These are phyloP conservation scores for Ailurus styani DNA, from an alignment of 2,113 vertebrate genomes.

Conservation along the genomic window DNA sequence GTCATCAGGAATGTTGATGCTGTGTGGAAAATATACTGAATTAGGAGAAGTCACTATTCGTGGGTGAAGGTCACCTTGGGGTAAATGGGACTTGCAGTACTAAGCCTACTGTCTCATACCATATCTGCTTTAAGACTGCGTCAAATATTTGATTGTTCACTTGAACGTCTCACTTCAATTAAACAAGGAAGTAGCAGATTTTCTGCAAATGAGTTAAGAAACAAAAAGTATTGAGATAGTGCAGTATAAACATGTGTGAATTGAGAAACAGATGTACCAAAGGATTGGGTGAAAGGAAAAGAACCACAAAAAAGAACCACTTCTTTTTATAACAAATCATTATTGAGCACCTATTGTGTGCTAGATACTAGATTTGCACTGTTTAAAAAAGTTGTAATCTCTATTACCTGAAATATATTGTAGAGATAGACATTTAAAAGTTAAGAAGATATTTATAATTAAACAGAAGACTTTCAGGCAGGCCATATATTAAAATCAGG, in stretches of 20 bases:
- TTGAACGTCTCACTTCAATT: not conserved
- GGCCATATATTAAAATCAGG: not conserved
- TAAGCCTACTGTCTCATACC: rapidly evolving
- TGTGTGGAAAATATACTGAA: not conserved
- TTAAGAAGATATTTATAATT: not conserved
- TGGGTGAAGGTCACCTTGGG: not conserved
- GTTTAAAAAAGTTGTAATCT: not conserved
- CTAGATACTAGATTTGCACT: not conserved
- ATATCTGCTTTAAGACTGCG: not conserved
- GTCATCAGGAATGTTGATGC: not conserved
- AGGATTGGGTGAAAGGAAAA: not conserved
- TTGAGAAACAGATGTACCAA: not conserved
- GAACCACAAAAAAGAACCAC: not conserved
- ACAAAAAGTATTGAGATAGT: not conserved
- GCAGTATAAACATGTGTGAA: not conserved
- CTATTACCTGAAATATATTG: not conserved
- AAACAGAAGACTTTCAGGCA: not conserved
- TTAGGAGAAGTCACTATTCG: not conserved
- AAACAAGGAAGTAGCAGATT: not conserved
- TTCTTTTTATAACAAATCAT: not conserved
- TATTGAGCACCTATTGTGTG: not conserved
- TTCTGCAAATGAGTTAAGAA: not conserved
- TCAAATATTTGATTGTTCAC: not conserved
- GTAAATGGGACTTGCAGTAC: not conserved
- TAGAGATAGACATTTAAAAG: not conserved